Base-by-base conservation (phyloP, 2,888 invertebrate species). In the Caenorhabditis plicata region DNA sequence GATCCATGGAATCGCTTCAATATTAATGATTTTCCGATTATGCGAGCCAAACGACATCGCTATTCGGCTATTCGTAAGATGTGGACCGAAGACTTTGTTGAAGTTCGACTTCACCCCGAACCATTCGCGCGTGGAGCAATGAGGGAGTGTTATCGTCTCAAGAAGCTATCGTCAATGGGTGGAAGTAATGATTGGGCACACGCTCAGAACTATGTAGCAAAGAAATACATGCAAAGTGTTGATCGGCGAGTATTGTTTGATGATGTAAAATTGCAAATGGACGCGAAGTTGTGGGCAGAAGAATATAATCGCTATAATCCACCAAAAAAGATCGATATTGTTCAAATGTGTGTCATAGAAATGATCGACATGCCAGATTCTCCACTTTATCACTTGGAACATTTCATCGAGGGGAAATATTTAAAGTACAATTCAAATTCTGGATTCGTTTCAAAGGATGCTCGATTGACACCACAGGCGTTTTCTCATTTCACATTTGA, bases 401-500 rank as follows among this genome's bases (percentile, higher is more conserved):
- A 86, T 70, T 86, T 81, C 75, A 86, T 86, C 42, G 85, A 85
- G 62, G 86, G 86, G 9, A 75, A 85, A 20, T 86, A 86, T 76
- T 82, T 85, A 62, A 86, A 86, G 75, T 86, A 86, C 80, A 86
- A 86, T 77, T 85, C 85, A 13, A 86, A 86, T 76, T 85, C 85
- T 3, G 86, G 86, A 32, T 86, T 85, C 77, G 85, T 86, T 3
- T 82, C 83, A 22, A 84, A 84, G 36, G 75, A 81, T 29, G 64
- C 81, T 19, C 71, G 86, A 35, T 81, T 82, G 47, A 86, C 86
- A 3, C 86, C 86, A 32, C 74, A 84, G 81, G 85, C 67, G 5
- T 85, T 86, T 78, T 85, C 85, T 69, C 86, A 86, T 76, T 86
- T 86, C 75, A 86, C 86, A 2, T 86, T 86, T 81, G 86, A 86